Percentiles rank a stretch among this genome's conserved stretches.
phyloP scores from a whole-genome alignment of 2,113 vertebrate species.

The Cnemophilus loriae region DNA sequence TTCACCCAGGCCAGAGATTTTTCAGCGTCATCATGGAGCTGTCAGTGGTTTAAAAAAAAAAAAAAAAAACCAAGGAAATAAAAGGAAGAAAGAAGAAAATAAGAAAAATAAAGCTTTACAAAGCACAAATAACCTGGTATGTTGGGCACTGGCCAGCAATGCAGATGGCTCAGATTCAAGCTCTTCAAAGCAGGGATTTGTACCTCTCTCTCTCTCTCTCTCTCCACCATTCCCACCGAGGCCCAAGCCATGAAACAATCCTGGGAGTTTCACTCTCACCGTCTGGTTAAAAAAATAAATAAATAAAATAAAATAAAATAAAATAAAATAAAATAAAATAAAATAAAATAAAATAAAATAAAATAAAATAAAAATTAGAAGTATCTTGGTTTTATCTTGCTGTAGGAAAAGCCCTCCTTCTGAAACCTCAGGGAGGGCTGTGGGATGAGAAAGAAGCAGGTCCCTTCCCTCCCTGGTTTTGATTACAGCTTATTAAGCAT shows the following conservation, averaged over 20 bases:
- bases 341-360: too few species aligned
- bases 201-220: not conserved
- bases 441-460: not conserved
- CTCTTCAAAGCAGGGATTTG: not conserved
- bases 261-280: not conserved
- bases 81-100: not conserved
- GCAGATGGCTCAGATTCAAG: conserved; percentile 2
- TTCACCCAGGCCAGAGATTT: not conserved
- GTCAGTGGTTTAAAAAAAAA: not conserved
- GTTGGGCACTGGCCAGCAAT: not conserved
- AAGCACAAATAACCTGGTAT: not conserved
- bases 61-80: fast-evolving
- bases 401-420: not conserved
- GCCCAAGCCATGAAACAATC: not conserved
- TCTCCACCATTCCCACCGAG: not conserved
- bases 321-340: too few species aligned
- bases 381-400: not conserved
- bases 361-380: too few species aligned
- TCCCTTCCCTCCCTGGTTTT: not conserved
- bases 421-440: not conserved
- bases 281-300: not conserved
- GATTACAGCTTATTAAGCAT: conserved; percentile 41
- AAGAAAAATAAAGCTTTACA: not conserved
- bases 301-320: too few species aligned
- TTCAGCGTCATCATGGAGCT: fast-evolving